Conservation (phyloP, 2,113 vertebrate species). For the Oreochromis aureus region DNA sequence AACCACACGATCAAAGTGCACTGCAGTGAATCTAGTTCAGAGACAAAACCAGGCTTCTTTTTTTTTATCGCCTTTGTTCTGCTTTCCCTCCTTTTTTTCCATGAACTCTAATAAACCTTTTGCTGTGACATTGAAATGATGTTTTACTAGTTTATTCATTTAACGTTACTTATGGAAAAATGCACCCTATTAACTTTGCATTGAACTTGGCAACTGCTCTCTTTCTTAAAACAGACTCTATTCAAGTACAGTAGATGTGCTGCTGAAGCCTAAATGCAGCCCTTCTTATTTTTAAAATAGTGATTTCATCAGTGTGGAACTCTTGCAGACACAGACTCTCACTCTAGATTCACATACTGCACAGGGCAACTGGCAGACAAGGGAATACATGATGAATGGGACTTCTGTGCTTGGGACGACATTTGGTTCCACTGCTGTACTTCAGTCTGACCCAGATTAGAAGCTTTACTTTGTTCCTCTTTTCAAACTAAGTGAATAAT, state of each 20-base stretch:
- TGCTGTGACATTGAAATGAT: not conserved
- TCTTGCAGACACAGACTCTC: slow-evolving; percentile 36
- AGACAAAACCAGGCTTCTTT: slow-evolving; percentile 13
- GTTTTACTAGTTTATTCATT: not conserved
- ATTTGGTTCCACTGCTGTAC: slow-evolving; percentile 41
- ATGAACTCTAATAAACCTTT: not conserved
- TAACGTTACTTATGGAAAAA: not conserved
- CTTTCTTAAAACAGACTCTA: not conserved
- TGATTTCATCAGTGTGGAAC: slow-evolving; percentile 71
- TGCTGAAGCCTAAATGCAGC: slow-evolving; percentile 21
- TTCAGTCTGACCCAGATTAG: slow-evolving; percentile 51
- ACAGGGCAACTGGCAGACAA: slow-evolving; percentile 44
- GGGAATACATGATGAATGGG: slow-evolving; percentile 51
- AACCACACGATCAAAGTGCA: slow-evolving; percentile 65
- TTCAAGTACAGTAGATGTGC: slow-evolving; percentile 17
- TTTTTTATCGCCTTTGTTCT: slow-evolving; percentile 25
- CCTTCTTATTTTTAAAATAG: slow-evolving; percentile 43
- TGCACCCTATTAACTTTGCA: not conserved
- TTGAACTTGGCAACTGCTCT: not conserved
- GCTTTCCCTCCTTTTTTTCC: slow-evolving; percentile 37
- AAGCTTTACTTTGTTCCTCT: slow-evolving; percentile 36
- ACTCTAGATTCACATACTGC: slow-evolving; percentile 37
- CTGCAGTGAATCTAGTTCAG: slow-evolving; percentile 46
- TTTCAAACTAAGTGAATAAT: slow-evolving; percentile 23
- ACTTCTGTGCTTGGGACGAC: slow-evolving; percentile 46